Base-by-base conservation (phyloP, 2,888 invertebrate species). In the Pterobdella sp. region DNA sequence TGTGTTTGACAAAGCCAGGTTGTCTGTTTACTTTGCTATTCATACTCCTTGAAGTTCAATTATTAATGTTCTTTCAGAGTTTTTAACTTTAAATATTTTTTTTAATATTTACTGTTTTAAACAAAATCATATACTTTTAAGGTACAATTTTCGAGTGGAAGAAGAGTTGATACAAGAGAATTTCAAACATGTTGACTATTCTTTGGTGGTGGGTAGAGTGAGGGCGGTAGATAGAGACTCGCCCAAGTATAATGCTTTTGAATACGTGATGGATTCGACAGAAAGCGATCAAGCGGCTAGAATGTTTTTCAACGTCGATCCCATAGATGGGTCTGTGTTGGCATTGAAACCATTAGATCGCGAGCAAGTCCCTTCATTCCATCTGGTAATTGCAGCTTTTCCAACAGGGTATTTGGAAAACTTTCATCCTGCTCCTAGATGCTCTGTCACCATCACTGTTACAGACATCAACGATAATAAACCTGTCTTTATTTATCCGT, bases 211-310 rank as follows among this genome's bases (percentile, higher is more conserved):
- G 18, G 75, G 75, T 7, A 42, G 36, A 31, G 75, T 75, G n/a
- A 22, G 0, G 18, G 75, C 75, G 26, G 65, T 69, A 18, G 75
- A 75, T 34, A 64, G 31, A 26, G 75, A 75, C 68, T 42, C 72
- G 22, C 52, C 67, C 22, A 32, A 32, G 1, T 64, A 56, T 56
- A 74, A 74, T 68, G 37, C 52, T 22, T 74, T 74, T 70, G 64
- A 73, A n/a, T 73, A 68, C 31, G 35, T 69, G 31, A 73, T 73
- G 69, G 73, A 73, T 10, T 31, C 36, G 1, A 49, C 52, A 68
- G 37, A 32, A 10, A n/a, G 31, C 2, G 71, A 71, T 36, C 34
- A 49, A 32, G 60, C 37, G 22, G 22, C 71, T 18, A 35, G 56
- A n/a, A 34, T 32, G n/a, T 63, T 56, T 29, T 71, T 71, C 36